Conservation (phyloP, 2,888 invertebrate species). For the Piscicola geometra region DNA sequence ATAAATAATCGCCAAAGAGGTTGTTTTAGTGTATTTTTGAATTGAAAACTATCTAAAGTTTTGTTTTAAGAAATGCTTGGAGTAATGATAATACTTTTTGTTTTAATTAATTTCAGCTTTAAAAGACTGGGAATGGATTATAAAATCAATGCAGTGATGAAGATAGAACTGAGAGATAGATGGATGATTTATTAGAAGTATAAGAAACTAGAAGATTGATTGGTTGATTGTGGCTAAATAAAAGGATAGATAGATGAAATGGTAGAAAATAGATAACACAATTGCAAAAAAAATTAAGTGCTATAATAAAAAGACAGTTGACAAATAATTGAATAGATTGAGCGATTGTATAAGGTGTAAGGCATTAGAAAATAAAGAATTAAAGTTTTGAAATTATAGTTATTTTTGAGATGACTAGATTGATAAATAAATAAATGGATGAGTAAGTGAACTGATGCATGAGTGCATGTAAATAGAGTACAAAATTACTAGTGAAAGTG, state of each 20-base stretch:
- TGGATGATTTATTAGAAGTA: background rate
- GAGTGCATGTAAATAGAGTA: background rate
- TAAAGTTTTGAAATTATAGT: too few relatives aligned
- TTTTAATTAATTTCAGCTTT: conserved; percentile 12
- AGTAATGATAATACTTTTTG: background rate
- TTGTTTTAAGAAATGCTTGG: background rate
- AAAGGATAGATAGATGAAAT: too few relatives aligned
- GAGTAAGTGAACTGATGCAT: background rate
- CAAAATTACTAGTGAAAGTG: background rate
- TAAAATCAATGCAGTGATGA: background rate
- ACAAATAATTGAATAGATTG: too few relatives aligned
- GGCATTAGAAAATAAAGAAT: too few relatives aligned
- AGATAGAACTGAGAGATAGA: background rate
- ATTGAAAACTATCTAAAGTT: too few relatives aligned
- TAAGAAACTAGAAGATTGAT: background rate
- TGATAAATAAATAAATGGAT: background rate
- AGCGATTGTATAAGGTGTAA: too few relatives aligned
- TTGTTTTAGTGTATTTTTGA: too few relatives aligned
- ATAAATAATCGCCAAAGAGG: background rate
- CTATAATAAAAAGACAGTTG: too few relatives aligned
- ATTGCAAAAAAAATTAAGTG: too few relatives aligned
- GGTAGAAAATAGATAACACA: too few relatives aligned
- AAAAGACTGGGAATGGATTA: background rate
- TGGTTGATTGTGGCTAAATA: too few relatives aligned
- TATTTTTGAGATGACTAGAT: background rate